Evolutionary conservation across 92 coral and sea anemone species (phyloP), one percentile per base, ranked within the genome.

Genomic region (Parazoanthus atlanticus): DNA sequence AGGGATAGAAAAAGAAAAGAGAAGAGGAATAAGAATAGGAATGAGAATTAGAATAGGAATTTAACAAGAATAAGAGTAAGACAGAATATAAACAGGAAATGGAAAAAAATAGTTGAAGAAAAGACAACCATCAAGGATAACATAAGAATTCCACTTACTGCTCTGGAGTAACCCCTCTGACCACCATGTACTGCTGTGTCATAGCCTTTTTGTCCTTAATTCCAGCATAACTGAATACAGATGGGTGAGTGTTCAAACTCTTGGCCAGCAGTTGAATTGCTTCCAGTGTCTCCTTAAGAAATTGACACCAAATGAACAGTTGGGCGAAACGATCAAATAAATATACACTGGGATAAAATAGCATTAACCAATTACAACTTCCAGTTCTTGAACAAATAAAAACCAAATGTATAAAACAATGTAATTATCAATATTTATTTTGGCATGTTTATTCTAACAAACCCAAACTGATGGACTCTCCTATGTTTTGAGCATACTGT

Each of bases 161-260:
- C 74, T 91, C 89, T 23, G 98, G 93, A 11, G 93, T 76, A 67
- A 93, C 85, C 47, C 96, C 98, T 89, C 90, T 93, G 85, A 95
- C 95, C 76, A 90, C 90, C 92, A 95, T 88, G 66, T 89, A 82
- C 93, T 95, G 98, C 81, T 82, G 75, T 12, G 95, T 95, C 28
- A 93, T 76, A 13, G 98, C 98, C 58, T 92, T 93, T 49, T 91
- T 93, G 89, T 95, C 98, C 86, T 95, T 95, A 30, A 92, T 93
- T 31, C 98, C 98, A 85, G 98, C 94, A 92, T 93, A 95, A 77
- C 94, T 95, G 46, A 95, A 93, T 31, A 94, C 93, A 16, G 98
- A 95, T 9, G 96, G 93, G 78, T 91, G 92, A 33, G 86, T 84
- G 41, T 89, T 88, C 0, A 95, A 67, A 86, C 89, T 67, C 79